Percentiles rank a stretch among this genome's conserved stretches.
Conservation (phyloP, 1,140 invertebrate genomes). For the Drosophila funebris region DNA sequence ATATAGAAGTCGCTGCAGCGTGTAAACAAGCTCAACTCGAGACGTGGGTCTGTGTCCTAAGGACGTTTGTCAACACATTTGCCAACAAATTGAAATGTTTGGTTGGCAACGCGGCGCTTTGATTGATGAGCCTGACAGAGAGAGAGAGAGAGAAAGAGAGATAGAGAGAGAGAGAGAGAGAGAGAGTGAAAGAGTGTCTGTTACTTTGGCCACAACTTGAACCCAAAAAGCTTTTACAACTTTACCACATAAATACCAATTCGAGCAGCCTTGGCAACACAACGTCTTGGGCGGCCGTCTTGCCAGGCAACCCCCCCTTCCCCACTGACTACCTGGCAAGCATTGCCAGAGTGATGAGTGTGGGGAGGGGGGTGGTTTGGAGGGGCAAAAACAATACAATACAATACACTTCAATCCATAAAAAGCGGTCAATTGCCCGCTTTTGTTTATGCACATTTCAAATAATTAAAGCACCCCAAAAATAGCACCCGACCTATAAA, state of each 20-base stretch:
- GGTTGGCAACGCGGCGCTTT: constrained; percentile 23
- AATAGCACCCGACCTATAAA: constrained; percentile 42
- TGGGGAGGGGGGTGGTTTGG: too few relatives aligned
- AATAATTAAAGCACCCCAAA: constrained; percentile 42
- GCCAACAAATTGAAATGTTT: constrained; percentile 50
- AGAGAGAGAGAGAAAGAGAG: background rate
- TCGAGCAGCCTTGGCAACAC: background rate
- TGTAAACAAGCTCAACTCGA: constrained; percentile 22
- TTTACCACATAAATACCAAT: constrained; percentile 9
- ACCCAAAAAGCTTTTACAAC: background rate
- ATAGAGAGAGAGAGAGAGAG: background rate
- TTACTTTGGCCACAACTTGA: background rate
- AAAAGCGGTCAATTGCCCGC: constrained; percentile 32
- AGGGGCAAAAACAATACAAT: background rate
- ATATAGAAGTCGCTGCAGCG: background rate
- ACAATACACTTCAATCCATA: constrained; percentile 12
- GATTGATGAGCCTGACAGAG: constrained; percentile 34
- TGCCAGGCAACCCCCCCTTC: too few relatives aligned
- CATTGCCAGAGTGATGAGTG: too few relatives aligned
- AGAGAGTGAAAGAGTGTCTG: background rate
- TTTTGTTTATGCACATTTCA: constrained; percentile 49
- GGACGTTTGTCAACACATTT: constrained; percentile 51
- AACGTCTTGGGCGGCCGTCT: background rate
- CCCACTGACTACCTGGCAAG: too few relatives aligned
- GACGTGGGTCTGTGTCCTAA: constrained; percentile 1